Percentiles rank a stretch among this genome's conserved stretches.
phyloP scores from a whole-genome alignment of 2,797 vertebrate species.

The Glyptemys insculpta region DNA sequence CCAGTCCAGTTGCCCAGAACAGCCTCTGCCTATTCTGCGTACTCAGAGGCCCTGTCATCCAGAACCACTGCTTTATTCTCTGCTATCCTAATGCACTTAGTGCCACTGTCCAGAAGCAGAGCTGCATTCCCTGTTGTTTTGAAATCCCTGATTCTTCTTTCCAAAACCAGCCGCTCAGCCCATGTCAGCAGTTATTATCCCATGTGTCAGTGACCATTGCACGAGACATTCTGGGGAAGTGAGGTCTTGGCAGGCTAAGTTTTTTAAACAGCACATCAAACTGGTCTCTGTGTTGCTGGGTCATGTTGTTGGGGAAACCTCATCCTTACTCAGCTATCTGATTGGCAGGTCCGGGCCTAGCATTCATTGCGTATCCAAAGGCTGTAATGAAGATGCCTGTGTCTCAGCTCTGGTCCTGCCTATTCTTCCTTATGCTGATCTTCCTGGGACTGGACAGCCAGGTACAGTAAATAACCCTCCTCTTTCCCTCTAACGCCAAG shows the following conservation, averaged over 20 bases:
- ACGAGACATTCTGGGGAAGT: rapidly evolving
- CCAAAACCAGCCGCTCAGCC: not conserved
- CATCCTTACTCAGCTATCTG: not conserved
- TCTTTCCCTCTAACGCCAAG: no score
- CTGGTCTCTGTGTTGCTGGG: not conserved
- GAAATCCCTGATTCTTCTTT: no score
- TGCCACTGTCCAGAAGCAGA: no score
- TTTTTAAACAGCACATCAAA: not conserved
- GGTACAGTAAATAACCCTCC: slow-evolving; percentile 83
- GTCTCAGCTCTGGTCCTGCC: slow-evolving; percentile 91
- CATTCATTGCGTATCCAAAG: slow-evolving; percentile 90
- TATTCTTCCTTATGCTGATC: slow-evolving; percentile 95
- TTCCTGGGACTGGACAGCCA: slow-evolving; percentile 93
- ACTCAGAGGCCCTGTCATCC: not conserved
- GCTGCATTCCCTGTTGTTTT: not conserved
- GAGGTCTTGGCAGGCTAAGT: not conserved
- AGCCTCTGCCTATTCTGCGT: not conserved
- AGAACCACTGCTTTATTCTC: no score
- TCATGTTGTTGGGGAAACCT: not conserved
- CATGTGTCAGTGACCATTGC: not conserved
- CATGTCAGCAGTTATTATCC: not conserved
- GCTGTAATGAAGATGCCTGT: slow-evolving; percentile 90
- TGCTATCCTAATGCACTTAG: not conserved
- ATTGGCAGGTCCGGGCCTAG: slow-evolving; percentile 88
- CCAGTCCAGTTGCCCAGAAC: not conserved